Conservation (phyloP, 2,797 vertebrate species). For the Poecilia velifera region DNA sequence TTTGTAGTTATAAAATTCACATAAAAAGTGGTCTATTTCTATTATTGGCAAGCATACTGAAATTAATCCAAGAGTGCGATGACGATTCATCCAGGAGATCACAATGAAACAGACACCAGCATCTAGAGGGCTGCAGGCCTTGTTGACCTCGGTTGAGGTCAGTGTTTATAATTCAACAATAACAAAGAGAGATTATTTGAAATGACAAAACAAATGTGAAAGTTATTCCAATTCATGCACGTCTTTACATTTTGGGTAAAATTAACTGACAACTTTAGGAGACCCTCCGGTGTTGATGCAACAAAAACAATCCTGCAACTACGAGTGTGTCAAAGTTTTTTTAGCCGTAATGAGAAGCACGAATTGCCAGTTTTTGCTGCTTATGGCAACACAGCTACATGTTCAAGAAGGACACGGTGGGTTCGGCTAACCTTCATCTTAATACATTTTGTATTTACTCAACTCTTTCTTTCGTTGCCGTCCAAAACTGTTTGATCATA, state of each 20-base stretch:
- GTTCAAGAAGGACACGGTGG: not conserved
- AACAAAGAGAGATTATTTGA: not conserved
- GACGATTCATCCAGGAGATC: not conserved
- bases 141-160: not conserved
- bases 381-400: not conserved
- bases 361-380: not conserved
- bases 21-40: not conserved
- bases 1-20: not conserved
- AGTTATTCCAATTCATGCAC: not conserved
- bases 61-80: not conserved
- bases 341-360: not conserved
- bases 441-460: not conserved
- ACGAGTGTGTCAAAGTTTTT: not conserved
- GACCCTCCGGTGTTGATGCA: not conserved
- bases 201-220: not conserved
- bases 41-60: not conserved
- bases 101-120: not conserved
- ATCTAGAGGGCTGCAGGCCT: not conserved
- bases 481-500: not conserved
- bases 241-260: not conserved
- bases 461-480: not conserved
- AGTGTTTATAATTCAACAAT: not conserved
- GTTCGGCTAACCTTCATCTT: not conserved
- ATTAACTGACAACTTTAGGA: not conserved
- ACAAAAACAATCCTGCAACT: not conserved